A percentile compares a stretch with the other conserved stretches of the same genome.
These are phyloP conservation scores for Camponotus floridanus DNA, from an alignment of 1,140 invertebrate genomes.

Conservation along the genomic window DNA sequence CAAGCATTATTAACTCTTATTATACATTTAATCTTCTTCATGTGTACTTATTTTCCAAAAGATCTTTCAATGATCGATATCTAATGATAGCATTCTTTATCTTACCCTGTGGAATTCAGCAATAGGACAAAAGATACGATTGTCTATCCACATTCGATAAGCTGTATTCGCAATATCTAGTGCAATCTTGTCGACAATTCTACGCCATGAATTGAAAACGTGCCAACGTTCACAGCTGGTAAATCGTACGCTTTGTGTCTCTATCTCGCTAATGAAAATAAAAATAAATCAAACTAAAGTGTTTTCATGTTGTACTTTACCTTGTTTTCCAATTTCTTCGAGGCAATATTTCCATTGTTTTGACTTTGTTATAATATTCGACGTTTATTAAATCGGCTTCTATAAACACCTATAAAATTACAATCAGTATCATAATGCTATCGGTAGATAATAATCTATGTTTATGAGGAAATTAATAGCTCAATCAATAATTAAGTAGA, in stretches of 20 bases:
- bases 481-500: neutral
- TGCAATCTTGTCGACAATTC: neutral
- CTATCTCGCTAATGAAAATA: conserved; percentile 20
- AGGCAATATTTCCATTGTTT: neutral
- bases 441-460: neutral
- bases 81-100: neutral
- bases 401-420: neutral
- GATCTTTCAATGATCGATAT: neutral
- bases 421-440: neutral
- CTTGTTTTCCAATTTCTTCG: conserved; percentile 3
- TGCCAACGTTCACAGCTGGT: conserved; percentile 28
- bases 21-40: neutral
- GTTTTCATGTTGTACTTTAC: neutral
- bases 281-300: conserved; percentile 53
- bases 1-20: neutral
- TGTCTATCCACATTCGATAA: conserved; percentile 36
- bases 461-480: neutral
- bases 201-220: conserved; percentile 16
- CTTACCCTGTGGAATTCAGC: neutral
- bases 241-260: conserved; percentile 47
- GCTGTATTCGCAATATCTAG: neutral
- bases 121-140: neutral
- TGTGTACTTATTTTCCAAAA: neutral
- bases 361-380: neutral
- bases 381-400: neutral